Percentiles rank a stretch among this genome's conserved stretches.
These are phyloP conservation scores for Machaerirhynchus nigripectus DNA, from an alignment of 2,113 vertebrate genomes.

Conservation along the genomic window DNA sequence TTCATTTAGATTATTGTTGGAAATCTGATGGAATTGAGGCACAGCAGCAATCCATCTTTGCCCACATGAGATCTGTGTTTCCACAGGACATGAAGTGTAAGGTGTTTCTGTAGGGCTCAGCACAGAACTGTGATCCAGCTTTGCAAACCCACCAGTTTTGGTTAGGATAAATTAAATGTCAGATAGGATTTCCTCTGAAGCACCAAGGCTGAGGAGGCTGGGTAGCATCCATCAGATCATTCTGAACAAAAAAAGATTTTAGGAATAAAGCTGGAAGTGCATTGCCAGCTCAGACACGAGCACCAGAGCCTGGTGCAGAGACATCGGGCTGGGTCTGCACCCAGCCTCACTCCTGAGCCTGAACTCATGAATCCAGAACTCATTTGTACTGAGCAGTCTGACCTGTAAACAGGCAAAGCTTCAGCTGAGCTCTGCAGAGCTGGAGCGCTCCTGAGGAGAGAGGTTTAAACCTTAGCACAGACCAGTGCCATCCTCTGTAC, in stretches of 20 bases:
- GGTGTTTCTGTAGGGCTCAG: background rate
- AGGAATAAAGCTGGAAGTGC: background rate
- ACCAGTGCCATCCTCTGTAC: background rate
- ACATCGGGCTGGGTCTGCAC: background rate
- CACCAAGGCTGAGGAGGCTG: background rate
- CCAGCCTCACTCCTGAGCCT: background rate
- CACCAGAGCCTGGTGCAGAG: background rate
- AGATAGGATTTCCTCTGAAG: background rate
- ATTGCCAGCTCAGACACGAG: background rate
- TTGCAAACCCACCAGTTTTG: background rate
- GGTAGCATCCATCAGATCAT: background rate
- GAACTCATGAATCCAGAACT: background rate
- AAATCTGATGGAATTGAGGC: background rate
- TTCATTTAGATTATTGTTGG: background rate
- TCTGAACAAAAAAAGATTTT: background rate
- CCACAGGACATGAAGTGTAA: background rate
- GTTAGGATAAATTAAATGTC: background rate
- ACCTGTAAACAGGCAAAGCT: background rate
- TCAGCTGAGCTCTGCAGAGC: background rate
- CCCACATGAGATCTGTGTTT: fast-evolving
- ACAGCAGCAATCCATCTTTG: background rate
- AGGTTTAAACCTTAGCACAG: background rate
- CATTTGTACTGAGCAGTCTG: background rate
- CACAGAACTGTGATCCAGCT: background rate
- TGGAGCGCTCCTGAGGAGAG: background rate